These are phyloP conservation scores for Kryphioiulus occultus DNA, from an alignment of 2,888 invertebrate species.

Conservation along the genomic window DNA sequence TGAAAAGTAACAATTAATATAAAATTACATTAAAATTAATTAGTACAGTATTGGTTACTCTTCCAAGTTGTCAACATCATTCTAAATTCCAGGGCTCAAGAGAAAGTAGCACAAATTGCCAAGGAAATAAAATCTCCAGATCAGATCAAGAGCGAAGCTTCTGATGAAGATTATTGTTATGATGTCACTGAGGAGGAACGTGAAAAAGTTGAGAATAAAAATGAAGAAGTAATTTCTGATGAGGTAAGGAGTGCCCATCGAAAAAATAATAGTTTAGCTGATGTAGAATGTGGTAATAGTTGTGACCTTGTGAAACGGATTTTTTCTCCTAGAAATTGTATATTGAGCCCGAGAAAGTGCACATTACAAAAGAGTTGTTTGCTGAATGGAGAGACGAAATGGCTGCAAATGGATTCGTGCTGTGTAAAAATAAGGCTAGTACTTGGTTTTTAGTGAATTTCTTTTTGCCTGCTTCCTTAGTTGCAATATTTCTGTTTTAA, in stretches of 20 bases:
- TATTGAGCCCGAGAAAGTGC: conserved; percentile 35
- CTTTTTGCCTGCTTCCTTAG: too few species aligned
- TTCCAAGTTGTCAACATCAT: background rate
- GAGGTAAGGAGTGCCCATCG: background rate
- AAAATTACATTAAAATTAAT: background rate
- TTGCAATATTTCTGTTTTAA: background rate
- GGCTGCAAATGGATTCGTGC: background rate
- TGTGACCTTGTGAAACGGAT: too few species aligned
- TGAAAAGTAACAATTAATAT: conserved; percentile 24
- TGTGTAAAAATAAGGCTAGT: conserved; percentile 2
- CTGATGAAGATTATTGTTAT: conserved; percentile 36
- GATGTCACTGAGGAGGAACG: background rate
- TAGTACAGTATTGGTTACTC: background rate
- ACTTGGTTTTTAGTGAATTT: background rate
- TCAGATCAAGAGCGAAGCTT: background rate
- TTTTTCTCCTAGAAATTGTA: conserved; percentile 24
- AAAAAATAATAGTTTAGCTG: too few species aligned
- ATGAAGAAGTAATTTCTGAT: background rate
- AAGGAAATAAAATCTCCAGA: background rate
- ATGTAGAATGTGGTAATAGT: too few species aligned
- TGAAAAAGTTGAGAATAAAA: background rate
- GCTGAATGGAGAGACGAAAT: conserved; percentile 40
- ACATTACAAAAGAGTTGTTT: background rate
- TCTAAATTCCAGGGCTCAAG: conserved; percentile 11
- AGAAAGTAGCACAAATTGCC: conserved; percentile 13